Evolutionary conservation across 2,113 vertebrate species (phyloP).

Genomic region (Tiliqua scincoides): DNA sequence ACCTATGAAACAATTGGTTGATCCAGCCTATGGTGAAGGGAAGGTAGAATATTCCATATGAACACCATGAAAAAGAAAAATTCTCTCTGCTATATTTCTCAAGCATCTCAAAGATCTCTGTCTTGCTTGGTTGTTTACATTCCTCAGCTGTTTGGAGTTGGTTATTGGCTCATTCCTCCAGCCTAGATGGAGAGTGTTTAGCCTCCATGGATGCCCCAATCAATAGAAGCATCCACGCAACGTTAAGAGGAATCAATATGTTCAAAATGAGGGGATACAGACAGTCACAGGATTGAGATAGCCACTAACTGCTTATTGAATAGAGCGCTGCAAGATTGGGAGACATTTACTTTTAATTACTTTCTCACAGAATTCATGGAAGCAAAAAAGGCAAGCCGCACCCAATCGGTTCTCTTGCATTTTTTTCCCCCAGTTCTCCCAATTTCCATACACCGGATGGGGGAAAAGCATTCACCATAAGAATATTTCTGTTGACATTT

Average conservation of each 20-base stretch:
- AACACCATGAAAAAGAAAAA: not conserved
- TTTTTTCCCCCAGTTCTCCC: not conserved
- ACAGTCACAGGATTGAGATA: conserved; percentile 54
- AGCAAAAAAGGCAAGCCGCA: not conserved
- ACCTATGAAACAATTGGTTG: not conserved
- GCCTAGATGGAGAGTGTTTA: conserved; percentile 27
- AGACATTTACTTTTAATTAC: conserved; percentile 44
- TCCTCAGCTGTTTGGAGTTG: conserved; percentile 54
- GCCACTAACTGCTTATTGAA: conserved; percentile 28
- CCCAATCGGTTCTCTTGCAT: not conserved
- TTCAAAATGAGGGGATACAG: conserved; percentile 38
- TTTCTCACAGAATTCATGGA: not conserved
- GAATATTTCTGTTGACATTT: conserved; percentile 25
- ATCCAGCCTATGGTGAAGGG: not conserved
- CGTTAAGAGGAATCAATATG: conserved; percentile 31
- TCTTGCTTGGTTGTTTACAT: conserved; percentile 42
- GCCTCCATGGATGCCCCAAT: conserved; percentile 25
- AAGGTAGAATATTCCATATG: not conserved
- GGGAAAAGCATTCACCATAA: not conserved
- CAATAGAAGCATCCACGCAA: conserved; percentile 33
- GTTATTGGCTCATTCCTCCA: conserved; percentile 48
- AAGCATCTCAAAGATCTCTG: conserved; percentile 11
- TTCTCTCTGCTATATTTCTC: conserved; percentile 39
- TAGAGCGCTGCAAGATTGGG: conserved; percentile 30
- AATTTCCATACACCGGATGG: not conserved